Evolutionary conservation across 2,888 invertebrate species (phyloP), one percentile per base, ranked within the genome.

Genomic region (Baccha elongata): DNA sequence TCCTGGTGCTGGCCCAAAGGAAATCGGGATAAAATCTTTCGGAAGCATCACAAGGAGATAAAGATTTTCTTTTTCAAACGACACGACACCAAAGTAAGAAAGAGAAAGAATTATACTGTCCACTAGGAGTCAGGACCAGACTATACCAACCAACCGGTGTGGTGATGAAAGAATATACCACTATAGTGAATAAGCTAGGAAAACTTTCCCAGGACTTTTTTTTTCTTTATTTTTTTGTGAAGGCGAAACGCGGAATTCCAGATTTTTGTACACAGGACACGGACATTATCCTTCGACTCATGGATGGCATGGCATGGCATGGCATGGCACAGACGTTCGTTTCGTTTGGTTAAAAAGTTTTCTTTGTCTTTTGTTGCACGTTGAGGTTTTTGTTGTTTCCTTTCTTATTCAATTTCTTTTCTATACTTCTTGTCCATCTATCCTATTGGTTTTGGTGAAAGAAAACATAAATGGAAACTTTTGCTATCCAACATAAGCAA

Each of bases 251-350:
- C 62, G 72, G 42, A 78, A 71, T 76, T 53, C 58, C 29, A 21
- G 62, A 64, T 75, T 80, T 75, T 72, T 37, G 58, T 67, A 83
- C 46, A 65, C 83, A 76, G 64, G 55, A 78, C 78, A 83, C 78
- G 83, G 72, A 64, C 64, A 55, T 64, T 55, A 71, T 55, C 55
- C 62, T 55, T 40, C 32, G 46, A 40, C 58, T 68, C 53, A 60
- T 46, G 29, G n/a, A n/a, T n/a, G n/a, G n/a, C n/a, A n/a, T n/a
- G n/a, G n/a, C n/a, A 53, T 69, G 50, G 19, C 42, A 46, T 69
- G 50, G 19, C 35, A 37, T 48, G 40, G 71, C 46, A 55, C 44
- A 37, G 71, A 81, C 65, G 64, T 69, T 76, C 58, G n/a, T 64
- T n/a, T 72, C 44, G 17, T 42, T 53, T 44, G 46, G 46, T 13